phyloP scores from a whole-genome alignment of 2,888 invertebrate species.

The Scaeva pyrastri region DNA sequence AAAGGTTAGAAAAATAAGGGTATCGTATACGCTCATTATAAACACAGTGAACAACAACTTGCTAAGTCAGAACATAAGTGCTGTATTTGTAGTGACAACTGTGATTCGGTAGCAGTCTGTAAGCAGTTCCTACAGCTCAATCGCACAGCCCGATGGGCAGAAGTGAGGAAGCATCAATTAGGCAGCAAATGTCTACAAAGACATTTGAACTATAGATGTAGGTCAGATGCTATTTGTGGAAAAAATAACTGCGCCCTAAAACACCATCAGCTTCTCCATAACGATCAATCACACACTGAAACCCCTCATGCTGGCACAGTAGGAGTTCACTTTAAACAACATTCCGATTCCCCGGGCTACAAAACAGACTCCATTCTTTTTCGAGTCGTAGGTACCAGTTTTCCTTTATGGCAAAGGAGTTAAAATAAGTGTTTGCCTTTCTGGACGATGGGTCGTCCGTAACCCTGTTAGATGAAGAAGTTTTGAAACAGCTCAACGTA shows the following conservation, averaged over 20 bases:
- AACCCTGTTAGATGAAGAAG: not conserved
- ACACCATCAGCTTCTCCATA: constrained; percentile 33
- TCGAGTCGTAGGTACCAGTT: not conserved
- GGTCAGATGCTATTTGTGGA: constrained; percentile 28
- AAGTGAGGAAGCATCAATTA: constrained; percentile 35
- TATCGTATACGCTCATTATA: not conserved
- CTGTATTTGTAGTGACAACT: constrained; percentile 13
- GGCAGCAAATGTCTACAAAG: constrained; percentile 26
- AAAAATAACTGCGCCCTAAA: constrained; percentile 15
- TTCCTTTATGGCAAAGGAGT: not conserved
- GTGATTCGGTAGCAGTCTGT: constrained; percentile 8
- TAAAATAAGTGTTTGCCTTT: too few relatives aligned
- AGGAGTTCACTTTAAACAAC: not conserved
- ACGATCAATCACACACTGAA: not conserved
- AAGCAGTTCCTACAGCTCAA: constrained; percentile 2
- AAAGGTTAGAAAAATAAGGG: not conserved
- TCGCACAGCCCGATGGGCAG: constrained; percentile 6
- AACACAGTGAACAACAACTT: too few relatives aligned
- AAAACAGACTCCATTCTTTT: not conserved
- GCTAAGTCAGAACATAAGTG: constrained; percentile 6
- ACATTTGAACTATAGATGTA: constrained; percentile 6
- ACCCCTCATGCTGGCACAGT: not conserved
- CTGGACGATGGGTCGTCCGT: too few relatives aligned
- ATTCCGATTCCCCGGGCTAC: not conserved
- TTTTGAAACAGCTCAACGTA: not conserved